Base-by-base conservation (phyloP, 2,888 invertebrate genomes). In the Mesoligia furuncula region DNA sequence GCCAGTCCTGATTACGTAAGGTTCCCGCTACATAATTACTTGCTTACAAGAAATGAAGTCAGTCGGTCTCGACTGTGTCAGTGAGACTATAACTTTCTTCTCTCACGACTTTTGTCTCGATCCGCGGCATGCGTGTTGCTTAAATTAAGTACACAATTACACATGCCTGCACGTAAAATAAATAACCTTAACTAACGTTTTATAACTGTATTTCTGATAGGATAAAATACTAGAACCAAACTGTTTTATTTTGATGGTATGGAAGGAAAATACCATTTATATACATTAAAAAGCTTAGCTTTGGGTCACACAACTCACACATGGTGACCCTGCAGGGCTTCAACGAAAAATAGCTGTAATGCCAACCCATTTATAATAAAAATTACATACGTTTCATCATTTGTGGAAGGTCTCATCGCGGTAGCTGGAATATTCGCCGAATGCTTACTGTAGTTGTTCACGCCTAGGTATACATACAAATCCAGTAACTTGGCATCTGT, bases 81-180 rank as follows among this genome's bases (percentile, higher is more conserved):
- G 61, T 73, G 73, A 59, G 77, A 73, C 72, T 61, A 77, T 77
- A 78, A 88, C 85, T 88, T 87, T 88, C 86, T 81, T 87, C 87
- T 88, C 87, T 86, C 88, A 87, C 84, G 87, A 86, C 81, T 85
- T 79, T 86, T 82, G 83, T 81, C 80, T 87, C 75, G 82, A 83
- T 78, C 80, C 67, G 78, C 77, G 42, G 72, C 72, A 72, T 72
- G 66, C 77, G 69, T 83, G 79, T 80, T 80, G 70, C 45, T 80
- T 62, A 81, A 77, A 79, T 81, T 82, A 84, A 80, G 62, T 69
- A 75, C 61, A 66, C 67, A 79, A 80, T 65, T 61, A 75, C 39
- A 71, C 73, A 77, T 51, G 64, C 77, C 27, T 59, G 27, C 65
- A 62, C 61, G 54, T 70, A 62, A 67, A 59, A 71, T 64, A 61